Percentiles rank a stretch among this genome's conserved stretches.
Conservation (phyloP, 2,888 invertebrate species). For the Melinopterus prodromus region DNA sequence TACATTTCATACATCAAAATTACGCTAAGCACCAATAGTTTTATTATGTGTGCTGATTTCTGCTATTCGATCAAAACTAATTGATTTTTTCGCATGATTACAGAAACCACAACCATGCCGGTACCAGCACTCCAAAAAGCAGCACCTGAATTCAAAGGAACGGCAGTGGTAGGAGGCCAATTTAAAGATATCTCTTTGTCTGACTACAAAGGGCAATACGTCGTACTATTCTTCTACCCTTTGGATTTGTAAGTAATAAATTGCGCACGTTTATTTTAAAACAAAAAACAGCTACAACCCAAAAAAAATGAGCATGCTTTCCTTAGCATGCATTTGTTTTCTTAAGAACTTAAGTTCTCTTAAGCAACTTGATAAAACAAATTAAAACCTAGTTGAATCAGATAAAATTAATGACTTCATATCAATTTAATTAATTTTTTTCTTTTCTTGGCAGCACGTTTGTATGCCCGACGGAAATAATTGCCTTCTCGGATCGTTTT, state of each 20-base stretch:
- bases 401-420: not conserved
- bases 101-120: constrained; percentile 48
- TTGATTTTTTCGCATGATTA: constrained; percentile 24
- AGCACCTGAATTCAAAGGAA: constrained; percentile 82
- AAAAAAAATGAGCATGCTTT: not conserved
- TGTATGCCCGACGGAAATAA: constrained; percentile 94
- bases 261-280: constrained; percentile 21
- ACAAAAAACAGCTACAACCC: not conserved
- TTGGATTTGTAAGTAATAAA: constrained; percentile 71
- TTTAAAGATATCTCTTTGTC: constrained; percentile 81
- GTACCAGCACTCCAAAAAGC: constrained; percentile 72
- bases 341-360: not conserved
- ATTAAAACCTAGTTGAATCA: not conserved
- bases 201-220: constrained; percentile 87
- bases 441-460: constrained; percentile 65
- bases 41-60: not conserved
- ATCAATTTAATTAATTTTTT: constrained; percentile 13
- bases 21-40: not conserved
- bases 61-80: constrained; percentile 9
- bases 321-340: not conserved
- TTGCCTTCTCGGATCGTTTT: constrained; percentile 93
- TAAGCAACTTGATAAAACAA: not conserved
- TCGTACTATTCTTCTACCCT: constrained; percentile 92
- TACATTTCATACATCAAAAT: constrained; percentile 17
- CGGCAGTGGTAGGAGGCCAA: constrained; percentile 82